Evolutionary conservation across 1,140 invertebrate genomes (phyloP), one percentile per base, ranked within the genome.

Genomic region (Drosophila albomicans): DNA sequence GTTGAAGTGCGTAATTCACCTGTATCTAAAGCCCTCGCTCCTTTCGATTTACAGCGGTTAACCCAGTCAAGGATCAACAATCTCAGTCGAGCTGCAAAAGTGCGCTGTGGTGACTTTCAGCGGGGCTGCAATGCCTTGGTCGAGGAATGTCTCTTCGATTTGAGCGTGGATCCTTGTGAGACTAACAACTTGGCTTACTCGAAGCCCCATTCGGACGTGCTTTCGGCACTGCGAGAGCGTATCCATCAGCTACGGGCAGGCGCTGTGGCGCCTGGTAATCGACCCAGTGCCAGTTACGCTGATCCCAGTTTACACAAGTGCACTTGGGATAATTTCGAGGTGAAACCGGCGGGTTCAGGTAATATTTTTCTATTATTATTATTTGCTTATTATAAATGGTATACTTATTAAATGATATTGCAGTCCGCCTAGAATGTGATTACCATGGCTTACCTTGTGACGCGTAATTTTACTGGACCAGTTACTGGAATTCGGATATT

Each of bases 101-200:
- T 95, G 2, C 81, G 58, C 11, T 93, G 93, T 75, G 68, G 74
- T 16, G 52, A 78, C 11, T 57, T 76, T n/a, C 75, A 81, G 1
- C 71, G 70, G 6, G 64, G 72, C 3, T 91, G 87, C 25, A 90
- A 95, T 73, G 93, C 95, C 0, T 45, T 93, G 0, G 67, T 92
- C 61, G 86, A 93, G 3, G 95, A 96, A 2, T 97, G 97, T 81
- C 91, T 97, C 0, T 98, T 95, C 91, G 95, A 97, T 79, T 93
- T 97, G 30, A 92, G 92, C 5, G 92, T 94, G 15, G 97, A 97
- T 93, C 97, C 97, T 0, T 97, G 97, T 82, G 97, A 97, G 91
- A 94, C 92, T 59, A 93, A 94, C 28, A 97, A 97, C 93, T 85
- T 97, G 25, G 95, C 95, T 2, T 67, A 74, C 8, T 79, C 78